A percentile compares a stretch with the other conserved stretches of the same genome.
Conservation (phyloP, 2,113 vertebrate species). For the Lanius collurio region DNA sequence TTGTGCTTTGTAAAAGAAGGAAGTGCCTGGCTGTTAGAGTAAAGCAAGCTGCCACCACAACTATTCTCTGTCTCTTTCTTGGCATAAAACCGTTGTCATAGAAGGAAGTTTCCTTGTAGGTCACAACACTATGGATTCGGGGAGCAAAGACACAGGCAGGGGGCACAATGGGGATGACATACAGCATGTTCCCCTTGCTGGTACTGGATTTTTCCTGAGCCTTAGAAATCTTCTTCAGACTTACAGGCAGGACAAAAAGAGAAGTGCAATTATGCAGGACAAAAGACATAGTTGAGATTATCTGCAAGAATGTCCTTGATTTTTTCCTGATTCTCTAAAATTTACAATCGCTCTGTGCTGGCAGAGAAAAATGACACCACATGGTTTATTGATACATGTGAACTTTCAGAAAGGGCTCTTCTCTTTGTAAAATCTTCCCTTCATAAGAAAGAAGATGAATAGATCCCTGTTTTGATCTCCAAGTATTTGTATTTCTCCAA, state of each 20-base stretch:
- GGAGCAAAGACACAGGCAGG: background rate
- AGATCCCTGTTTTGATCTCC: background rate
- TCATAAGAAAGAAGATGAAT: background rate
- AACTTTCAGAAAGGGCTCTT: background rate
- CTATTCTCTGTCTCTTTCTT: background rate
- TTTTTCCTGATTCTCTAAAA: background rate
- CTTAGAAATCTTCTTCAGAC: background rate
- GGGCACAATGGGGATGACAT: background rate
- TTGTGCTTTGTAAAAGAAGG: background rate
- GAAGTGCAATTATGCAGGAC: background rate
- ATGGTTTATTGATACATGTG: background rate
- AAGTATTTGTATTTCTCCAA: background rate
- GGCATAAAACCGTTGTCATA: background rate
- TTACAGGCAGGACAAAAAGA: background rate
- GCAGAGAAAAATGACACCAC: background rate
- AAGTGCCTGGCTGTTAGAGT: background rate
- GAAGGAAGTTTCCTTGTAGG: background rate
- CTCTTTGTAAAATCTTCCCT: background rate
- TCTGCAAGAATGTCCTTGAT: background rate
- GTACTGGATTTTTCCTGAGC: background rate
- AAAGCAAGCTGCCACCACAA: background rate
- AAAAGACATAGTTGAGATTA: background rate
- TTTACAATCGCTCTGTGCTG: background rate
- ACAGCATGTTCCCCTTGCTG: background rate
- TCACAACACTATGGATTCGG: background rate